Evolutionary conservation across 2,797 vertebrate genomes (phyloP).

Genomic region (Sebastes cheni): DNA sequence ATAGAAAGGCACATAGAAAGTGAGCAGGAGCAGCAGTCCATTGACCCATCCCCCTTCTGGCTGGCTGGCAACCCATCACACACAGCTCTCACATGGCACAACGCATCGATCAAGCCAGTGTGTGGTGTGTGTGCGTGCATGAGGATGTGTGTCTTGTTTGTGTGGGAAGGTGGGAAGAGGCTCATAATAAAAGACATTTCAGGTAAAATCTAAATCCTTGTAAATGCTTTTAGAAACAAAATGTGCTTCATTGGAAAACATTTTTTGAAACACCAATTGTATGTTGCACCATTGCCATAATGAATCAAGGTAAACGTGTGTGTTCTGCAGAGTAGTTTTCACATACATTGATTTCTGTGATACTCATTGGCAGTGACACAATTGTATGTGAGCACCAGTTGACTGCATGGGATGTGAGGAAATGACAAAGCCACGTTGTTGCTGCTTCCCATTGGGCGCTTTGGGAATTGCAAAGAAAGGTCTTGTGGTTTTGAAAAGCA

Average conservation of each 20-base stretch:
- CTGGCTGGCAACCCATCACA: conserved; percentile 60
- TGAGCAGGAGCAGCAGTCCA: conserved; percentile 37
- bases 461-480: conserved; percentile 21
- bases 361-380: not conserved
- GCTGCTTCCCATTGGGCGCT: conserved; percentile 16
- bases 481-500: conserved; percentile 31
- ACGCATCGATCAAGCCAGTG: conserved; percentile 64
- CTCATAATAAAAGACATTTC: not conserved
- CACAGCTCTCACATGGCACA: conserved; percentile 60
- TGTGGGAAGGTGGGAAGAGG: not conserved
- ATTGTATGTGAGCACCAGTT: not conserved
- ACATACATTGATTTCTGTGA: not conserved
- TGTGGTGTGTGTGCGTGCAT: conserved; percentile 22
- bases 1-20: conserved; percentile 32
- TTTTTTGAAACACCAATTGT: not conserved
- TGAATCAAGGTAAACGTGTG: not conserved
- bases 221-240: too few relatives aligned
- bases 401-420: conserved; percentile 23
- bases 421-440: not conserved
- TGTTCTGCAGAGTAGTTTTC: not conserved
- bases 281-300: not conserved
- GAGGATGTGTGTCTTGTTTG: not conserved
- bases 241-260: not conserved
- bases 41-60: conserved; percentile 69
- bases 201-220: not conserved